Evolutionary conservation across 2,888 invertebrate genomes (phyloP), one percentile per base, ranked within the genome.

Genomic region (Graphium colonna): DNA sequence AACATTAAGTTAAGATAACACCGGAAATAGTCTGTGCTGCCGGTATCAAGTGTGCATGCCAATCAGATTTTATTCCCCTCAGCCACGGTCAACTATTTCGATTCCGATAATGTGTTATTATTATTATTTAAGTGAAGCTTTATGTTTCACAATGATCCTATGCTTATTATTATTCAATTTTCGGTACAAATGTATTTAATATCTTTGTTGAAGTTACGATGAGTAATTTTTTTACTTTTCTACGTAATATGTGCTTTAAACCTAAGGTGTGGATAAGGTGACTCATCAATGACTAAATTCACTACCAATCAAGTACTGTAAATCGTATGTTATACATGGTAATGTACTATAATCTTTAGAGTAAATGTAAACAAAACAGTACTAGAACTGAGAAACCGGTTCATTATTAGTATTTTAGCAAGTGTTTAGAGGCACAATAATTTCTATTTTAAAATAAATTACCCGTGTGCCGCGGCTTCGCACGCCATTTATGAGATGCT

Each of bases 141-240:
- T 3, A 5, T 31, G 9, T 10, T 31, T 9, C 8, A 31, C 31
- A 31, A 31, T 1, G 21, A 3, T 21, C 5, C 10, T 31, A 31
- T 31, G 9, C 26, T 26, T 31, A 9, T 9, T 31, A 31, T 31
- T 31, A 31, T 31, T 31, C 3, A 26, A 26, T 3, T 26, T 5
- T 26, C 7, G 26, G 26, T 26, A 7, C 3, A 31, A 31, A 13
- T 42, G 12, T 5, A 41, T 17, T 15, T n/a, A 16, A 40, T 9
- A 9, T 16, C 15, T 15, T 13, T 13, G 16, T 17, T 4, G 12
- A 18, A 10, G 28, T n/a, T n/a, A 5, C 36, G 41, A 49, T 53
- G 49, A 53, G 53, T 49, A 53, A 53, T 44, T 53, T 49, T 42
- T 48, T n/a, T 44, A 21, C 33, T 49, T 53, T 44, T 49, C 49